phyloP scores from a whole-genome alignment of 2,888 invertebrate genomes.

The Tortrix viridana region DNA sequence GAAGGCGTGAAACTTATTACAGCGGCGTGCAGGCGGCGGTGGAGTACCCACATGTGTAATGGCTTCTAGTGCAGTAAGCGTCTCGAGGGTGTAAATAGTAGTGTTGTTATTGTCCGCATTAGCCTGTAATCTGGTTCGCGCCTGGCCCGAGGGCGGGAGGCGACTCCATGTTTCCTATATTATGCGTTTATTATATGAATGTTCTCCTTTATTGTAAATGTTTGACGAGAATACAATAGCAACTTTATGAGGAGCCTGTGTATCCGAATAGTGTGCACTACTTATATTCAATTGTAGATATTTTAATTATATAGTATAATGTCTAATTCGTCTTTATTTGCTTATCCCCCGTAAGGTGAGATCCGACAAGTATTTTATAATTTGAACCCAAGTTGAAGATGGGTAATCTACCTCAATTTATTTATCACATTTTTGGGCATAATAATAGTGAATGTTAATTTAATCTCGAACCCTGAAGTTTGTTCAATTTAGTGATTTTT shows the following conservation, averaged over 20 bases:
- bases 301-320: conserved; percentile 84
- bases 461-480: conserved; percentile 69
- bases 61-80: conserved; percentile 20
- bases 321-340: conserved; percentile 80
- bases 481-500: conserved; percentile 77
- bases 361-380: conserved; percentile 74
- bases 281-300: conserved; percentile 83
- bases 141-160: conserved; percentile 50
- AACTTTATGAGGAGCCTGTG: conserved; percentile 63
- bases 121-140: conserved; percentile 79
- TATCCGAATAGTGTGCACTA: conserved; percentile 77
- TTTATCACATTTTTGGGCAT: conserved; percentile 84
- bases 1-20: conserved; percentile 79
- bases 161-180: conserved; percentile 80
- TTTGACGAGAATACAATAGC: conserved; percentile 70
- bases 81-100: conserved; percentile 68
- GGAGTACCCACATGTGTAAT: conserved; percentile 43
- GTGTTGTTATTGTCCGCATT: conserved; percentile 75
- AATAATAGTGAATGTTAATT: conserved; percentile 78
- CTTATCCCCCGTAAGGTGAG: conserved; percentile 70
- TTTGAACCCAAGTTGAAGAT: conserved; percentile 68
- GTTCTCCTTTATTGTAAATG: conserved; percentile 83
- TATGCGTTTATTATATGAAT: conserved; percentile 82
- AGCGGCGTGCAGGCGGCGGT: conserved; percentile 50
- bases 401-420: conserved; percentile 84